Evolutionary conservation across 2,797 vertebrate species (phyloP).

Genomic region (Geotrypetes seraphini): DNA sequence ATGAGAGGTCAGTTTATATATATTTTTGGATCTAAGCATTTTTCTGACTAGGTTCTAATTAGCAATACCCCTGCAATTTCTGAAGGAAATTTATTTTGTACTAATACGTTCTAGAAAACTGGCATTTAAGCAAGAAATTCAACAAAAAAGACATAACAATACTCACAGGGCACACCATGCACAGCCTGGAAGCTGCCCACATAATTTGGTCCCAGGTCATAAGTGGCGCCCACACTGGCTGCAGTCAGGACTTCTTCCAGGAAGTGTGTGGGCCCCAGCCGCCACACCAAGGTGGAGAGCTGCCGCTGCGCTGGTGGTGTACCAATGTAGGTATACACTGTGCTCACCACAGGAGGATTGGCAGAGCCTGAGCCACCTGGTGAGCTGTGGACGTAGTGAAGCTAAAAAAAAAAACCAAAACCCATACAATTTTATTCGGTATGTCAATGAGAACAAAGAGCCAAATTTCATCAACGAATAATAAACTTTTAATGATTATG

Average conservation of each 20-base stretch:
- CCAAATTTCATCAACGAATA: too few relatives aligned
- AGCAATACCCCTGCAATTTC: too few relatives aligned
- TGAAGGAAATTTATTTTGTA: too few relatives aligned
- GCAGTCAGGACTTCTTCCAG: slow-evolving; percentile 89
- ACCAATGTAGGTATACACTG: slow-evolving; percentile 83
- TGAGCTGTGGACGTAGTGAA: slow-evolving; percentile 87
- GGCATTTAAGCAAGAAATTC: background rate
- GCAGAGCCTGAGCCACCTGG: slow-evolving; percentile 84
- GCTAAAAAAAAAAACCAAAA: slow-evolving; percentile 57
- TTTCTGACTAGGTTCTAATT: too few relatives aligned
- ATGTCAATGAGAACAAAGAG: too few relatives aligned
- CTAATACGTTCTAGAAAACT: too few relatives aligned
- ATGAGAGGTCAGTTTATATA: too few relatives aligned
- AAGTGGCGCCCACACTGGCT: slow-evolving; percentile 72
- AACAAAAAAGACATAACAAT: slow-evolving; percentile 5
- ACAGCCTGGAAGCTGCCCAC: slow-evolving; percentile 92
- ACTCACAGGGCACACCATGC: slow-evolving; percentile 80
- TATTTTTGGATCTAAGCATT: too few relatives aligned
- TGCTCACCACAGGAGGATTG: slow-evolving; percentile 87
- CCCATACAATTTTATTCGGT: too few relatives aligned
- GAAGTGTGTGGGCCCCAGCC: slow-evolving; percentile 86
- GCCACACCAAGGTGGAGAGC: slow-evolving; percentile 83
- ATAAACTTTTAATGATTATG: too few relatives aligned
- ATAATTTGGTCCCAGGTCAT: slow-evolving; percentile 85
- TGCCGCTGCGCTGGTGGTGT: slow-evolving; percentile 89